Conservation (phyloP, 2,888 invertebrate species). For the Anoplius nigerrimus region DNA sequence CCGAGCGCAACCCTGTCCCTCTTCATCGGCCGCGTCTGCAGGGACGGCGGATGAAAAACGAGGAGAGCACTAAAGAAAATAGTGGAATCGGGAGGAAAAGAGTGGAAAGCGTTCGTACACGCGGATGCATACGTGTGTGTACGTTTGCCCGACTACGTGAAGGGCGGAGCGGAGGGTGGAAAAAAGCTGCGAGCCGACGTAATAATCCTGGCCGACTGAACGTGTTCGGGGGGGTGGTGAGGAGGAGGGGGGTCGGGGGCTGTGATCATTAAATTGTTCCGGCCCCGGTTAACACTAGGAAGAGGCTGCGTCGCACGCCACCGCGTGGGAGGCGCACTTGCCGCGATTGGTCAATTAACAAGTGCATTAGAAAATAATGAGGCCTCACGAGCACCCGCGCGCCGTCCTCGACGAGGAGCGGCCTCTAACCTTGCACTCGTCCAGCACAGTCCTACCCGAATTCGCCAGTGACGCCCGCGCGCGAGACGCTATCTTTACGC, state of each 20-base stretch:
- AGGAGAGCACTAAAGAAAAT: too few species aligned
- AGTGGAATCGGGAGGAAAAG: too few species aligned
- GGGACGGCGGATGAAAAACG: not conserved
- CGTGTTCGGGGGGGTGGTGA: conserved; percentile 29
- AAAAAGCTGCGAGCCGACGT: conserved; percentile 51
- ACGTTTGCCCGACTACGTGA: too few species aligned
- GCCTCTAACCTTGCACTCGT: conserved; percentile 41
- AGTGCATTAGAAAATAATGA: conserved; percentile 74
- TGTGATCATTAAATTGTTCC: conserved; percentile 74
- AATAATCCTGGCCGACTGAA: conserved; percentile 56
- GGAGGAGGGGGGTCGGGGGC: conserved; percentile 45
- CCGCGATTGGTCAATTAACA: conserved; percentile 72
- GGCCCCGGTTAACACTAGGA: conserved; percentile 69
- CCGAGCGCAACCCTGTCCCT: too few species aligned
- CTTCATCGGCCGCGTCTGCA: too few species aligned
- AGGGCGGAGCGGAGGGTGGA: conserved; percentile 5
- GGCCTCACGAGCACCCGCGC: conserved; percentile 46
- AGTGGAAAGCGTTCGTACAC: not conserved
- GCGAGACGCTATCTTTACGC: too few species aligned
- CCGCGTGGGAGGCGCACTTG: conserved; percentile 59
- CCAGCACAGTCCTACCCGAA: not conserved
- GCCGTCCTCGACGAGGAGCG: conserved; percentile 7
- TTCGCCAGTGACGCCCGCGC: not conserved
- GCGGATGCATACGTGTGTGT: not conserved
- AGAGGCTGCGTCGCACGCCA: conserved; percentile 41